A percentile compares a stretch with the other conserved stretches of the same genome.
These are phyloP conservation scores for Eulithis testata DNA, from an alignment of 2,888 invertebrate species.

Conservation along the genomic window DNA sequence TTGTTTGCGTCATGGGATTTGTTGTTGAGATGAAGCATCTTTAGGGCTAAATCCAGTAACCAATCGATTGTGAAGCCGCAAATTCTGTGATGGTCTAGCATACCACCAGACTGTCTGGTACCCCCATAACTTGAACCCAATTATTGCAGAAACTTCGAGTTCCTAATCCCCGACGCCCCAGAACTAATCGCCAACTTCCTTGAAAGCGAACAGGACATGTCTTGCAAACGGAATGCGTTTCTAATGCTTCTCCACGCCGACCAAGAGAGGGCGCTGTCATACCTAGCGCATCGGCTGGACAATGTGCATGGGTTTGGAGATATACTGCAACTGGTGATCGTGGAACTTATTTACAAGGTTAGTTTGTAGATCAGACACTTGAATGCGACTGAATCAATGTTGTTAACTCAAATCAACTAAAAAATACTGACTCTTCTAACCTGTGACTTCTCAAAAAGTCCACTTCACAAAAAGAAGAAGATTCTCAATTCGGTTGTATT, in stretches of 20 bases:
- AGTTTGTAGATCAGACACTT: not conserved
- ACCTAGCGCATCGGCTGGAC: constrained; percentile 96
- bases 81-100: too few species aligned
- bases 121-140: not conserved
- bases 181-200: constrained; percentile 97
- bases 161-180: constrained; percentile 99
- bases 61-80: too few species aligned
- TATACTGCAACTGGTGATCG: constrained; percentile 98
- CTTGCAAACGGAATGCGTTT: constrained; percentile 99
- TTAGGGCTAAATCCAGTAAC: too few species aligned
- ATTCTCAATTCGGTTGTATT: too few species aligned
- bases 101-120: not conserved
- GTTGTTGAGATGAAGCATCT: too few species aligned
- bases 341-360: constrained; percentile 99
- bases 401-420: too few species aligned
- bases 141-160: constrained; percentile 94
- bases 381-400: too few species aligned
- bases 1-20: too few species aligned
- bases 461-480: too few species aligned
- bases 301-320: constrained; percentile 98
- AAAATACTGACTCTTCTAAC: too few species aligned
- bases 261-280: constrained; percentile 96
- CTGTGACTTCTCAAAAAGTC: too few species aligned
- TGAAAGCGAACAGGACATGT: constrained; percentile 99
- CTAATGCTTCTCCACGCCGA: constrained; percentile 99